Evolutionary conservation across 2,888 invertebrate genomes (phyloP).

Genomic region (Lymantria dispar): DNA sequence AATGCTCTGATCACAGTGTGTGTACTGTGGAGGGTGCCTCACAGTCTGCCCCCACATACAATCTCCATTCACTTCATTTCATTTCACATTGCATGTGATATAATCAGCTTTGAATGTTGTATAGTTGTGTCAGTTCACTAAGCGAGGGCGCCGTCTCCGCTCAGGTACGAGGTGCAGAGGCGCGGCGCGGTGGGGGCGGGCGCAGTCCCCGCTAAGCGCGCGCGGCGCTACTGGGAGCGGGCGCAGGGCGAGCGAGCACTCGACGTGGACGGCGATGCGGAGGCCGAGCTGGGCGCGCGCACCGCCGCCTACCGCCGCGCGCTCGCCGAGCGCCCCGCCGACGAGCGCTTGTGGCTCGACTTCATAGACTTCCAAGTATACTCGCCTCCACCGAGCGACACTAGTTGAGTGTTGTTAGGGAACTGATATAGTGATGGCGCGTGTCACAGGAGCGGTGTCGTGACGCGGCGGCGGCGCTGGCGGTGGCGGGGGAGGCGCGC

Average conservation of each 20-base stretch:
- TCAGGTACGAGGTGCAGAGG: slow-evolving; percentile 12
- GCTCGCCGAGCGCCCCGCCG: slow-evolving; percentile 45
- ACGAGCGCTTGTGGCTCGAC: slow-evolving; percentile 52
- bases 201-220: slow-evolving; percentile 2
- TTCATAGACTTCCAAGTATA: slow-evolving; percentile 57
- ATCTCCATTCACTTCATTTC: too few species aligned
- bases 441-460: slow-evolving; percentile 39
- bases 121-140: too few species aligned
- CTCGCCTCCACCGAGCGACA: neutral
- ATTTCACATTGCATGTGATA: too few species aligned
- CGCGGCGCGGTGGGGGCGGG: slow-evolving; percentile 9
- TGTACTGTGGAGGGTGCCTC: too few species aligned
- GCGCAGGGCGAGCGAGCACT: slow-evolving; percentile 6
- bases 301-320: slow-evolving; percentile 42
- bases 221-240: slow-evolving; percentile 20
- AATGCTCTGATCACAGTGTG: too few species aligned
- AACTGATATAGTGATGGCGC: neutral
- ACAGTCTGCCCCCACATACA: too few species aligned
- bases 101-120: too few species aligned
- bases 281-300: slow-evolving; percentile 38
- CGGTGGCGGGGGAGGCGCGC: slow-evolving; percentile 30
- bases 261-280: neutral
- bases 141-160: too few species aligned
- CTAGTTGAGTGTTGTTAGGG: neutral
- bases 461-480: slow-evolving; percentile 26